Evolutionary conservation across 2,797 vertebrate genomes (phyloP).

Genomic region (Micrastur ruficollis): DNA sequence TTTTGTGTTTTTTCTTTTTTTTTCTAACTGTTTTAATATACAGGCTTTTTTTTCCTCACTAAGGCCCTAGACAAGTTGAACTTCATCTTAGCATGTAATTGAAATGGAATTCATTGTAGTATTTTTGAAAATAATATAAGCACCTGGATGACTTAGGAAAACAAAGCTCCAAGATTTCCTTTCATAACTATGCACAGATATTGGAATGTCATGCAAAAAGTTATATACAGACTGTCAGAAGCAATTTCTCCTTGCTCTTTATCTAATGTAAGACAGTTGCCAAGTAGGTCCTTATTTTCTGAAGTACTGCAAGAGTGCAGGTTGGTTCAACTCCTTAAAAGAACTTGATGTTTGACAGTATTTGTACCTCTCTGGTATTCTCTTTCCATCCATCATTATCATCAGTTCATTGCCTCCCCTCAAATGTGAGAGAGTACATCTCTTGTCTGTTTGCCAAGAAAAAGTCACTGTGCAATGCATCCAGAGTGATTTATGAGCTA

Average conservation of each 20-base stretch:
- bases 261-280: not conserved
- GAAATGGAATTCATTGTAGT: not conserved
- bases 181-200: not conserved
- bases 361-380: not conserved
- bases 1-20: not conserved
- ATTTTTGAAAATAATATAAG: not conserved
- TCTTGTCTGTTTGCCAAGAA: constrained; percentile 36
- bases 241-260: not conserved
- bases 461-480: not conserved
- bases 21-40: not conserved
- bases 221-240: not conserved
- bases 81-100: not conserved
- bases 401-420: not conserved
- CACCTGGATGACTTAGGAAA: not conserved
- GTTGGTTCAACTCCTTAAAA: not conserved
- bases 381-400: not conserved
- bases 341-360: not conserved
- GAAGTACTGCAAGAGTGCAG: not conserved
- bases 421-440: not conserved
- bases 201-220: not conserved
- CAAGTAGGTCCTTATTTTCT: not conserved
- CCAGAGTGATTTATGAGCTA: constrained; percentile 35
- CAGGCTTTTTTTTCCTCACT: not conserved
- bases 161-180: not conserved
- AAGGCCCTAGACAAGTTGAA: not conserved